phyloP scores from a whole-genome alignment of 2,113 vertebrate species.

The Mugil cephalus region DNA sequence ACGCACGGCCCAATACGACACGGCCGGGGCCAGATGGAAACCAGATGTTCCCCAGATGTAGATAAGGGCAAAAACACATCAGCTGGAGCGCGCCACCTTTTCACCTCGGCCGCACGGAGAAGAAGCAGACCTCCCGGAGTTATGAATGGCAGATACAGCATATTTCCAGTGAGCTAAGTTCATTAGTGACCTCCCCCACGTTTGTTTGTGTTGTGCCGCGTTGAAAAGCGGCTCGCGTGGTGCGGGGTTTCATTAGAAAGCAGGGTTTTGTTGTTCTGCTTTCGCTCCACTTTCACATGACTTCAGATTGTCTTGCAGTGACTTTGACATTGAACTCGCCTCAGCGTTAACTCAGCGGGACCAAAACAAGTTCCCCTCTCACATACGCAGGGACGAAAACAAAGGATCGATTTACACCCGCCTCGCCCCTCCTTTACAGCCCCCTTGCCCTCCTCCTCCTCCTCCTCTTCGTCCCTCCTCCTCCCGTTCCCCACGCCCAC shows the following conservation, averaged over 20 bases:
- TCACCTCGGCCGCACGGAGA: conserved; percentile 56
- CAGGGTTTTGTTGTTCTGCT: too few species aligned
- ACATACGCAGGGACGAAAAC: conserved; percentile 61
- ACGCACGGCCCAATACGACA: conserved; percentile 15
- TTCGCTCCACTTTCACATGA: too few species aligned
- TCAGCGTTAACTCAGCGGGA: conserved; percentile 21
- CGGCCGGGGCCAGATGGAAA: conserved; percentile 66
- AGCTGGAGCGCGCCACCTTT: conserved; percentile 67
- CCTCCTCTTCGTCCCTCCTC: neutral
- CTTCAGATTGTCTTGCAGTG: too few species aligned
- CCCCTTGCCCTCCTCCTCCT: neutral
- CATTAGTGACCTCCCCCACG: neutral
- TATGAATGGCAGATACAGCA: conserved; percentile 1
- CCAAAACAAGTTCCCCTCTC: conserved; percentile 52
- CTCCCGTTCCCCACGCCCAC: conserved; percentile 36
- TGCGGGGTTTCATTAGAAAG: too few species aligned
- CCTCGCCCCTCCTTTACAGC: conserved; percentile 12
- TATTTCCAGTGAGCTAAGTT: neutral
- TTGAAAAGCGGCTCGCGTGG: too few species aligned
- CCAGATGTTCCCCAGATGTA: conserved; percentile 75
- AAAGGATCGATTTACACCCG: conserved; percentile 72
- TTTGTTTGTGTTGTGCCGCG: neutral
- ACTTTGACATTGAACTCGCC: conserved; percentile 26
- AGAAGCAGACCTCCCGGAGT: conserved; percentile 42
- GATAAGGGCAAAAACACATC: conserved; percentile 65